Evolutionary conservation across 2,888 invertebrate species (phyloP).

Genomic region (Petrophora chlorosata): DNA sequence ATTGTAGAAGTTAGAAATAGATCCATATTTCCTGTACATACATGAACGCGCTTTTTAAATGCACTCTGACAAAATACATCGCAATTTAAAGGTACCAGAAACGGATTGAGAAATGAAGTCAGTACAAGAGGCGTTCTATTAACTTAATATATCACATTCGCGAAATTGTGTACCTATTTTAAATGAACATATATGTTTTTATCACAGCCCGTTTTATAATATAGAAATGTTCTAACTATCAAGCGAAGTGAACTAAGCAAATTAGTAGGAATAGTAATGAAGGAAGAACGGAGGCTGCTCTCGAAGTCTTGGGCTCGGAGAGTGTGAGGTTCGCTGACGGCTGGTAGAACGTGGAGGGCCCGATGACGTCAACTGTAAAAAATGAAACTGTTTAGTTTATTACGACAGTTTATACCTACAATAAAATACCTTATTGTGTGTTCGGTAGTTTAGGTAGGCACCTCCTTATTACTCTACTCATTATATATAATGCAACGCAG

Average conservation of each 20-base stretch:
- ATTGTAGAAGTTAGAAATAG: no score
- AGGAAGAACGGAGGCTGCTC: conserved; percentile 38
- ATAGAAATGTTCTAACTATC: conserved; percentile 47
- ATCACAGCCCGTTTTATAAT: conserved; percentile 77
- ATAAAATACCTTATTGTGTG: no score
- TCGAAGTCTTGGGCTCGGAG: conserved; percentile 59
- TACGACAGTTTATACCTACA: no score
- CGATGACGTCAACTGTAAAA: conserved; percentile 74
- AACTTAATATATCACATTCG: conserved; percentile 39
- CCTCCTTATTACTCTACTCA: no score
- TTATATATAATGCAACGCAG: no score
- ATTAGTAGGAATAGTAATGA: conserved; percentile 46
- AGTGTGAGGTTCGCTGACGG: conserved; percentile 64
- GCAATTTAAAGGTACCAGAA: neutral
- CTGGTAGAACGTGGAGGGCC: conserved; percentile 59
- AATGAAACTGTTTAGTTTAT: conserved; percentile 21
- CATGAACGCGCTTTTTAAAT: no score
- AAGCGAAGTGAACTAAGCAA: conserved; percentile 57
- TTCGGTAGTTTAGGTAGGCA: no score
- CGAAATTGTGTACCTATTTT: conserved; percentile 39
- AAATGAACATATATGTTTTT: conserved; percentile 59
- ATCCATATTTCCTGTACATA: no score
- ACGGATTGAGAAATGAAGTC: conserved; percentile 4
- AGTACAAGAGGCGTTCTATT: conserved; percentile 13
- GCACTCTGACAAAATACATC: neutral